A percentile compares a stretch with the other conserved stretches of the same genome.
Conservation (phyloP, 2,888 invertebrate species). For the Archips xylosteana region DNA sequence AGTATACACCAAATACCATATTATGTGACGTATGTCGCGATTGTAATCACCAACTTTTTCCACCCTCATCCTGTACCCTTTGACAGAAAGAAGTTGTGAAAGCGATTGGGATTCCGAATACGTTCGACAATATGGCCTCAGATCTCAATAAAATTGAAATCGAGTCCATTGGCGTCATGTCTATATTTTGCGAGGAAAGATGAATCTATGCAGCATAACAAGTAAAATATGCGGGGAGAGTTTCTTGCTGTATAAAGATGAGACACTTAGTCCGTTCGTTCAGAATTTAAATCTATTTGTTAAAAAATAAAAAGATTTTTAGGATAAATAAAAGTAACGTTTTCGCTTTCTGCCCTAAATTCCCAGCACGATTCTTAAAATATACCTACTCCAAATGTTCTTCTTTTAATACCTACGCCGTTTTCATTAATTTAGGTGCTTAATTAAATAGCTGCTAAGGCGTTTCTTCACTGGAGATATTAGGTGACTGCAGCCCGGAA, state of each 20-base stretch:
- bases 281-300: not conserved
- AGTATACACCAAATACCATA: no score
- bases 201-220: not conserved
- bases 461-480: slow-evolving; percentile 31
- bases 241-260: not conserved
- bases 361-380: not conserved
- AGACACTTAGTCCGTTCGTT: not conserved
- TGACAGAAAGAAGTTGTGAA: no score
- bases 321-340: not conserved
- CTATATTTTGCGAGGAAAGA: no score
- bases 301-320: not conserved
- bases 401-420: not conserved
- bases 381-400: not conserved
- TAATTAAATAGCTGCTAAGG: slow-evolving; percentile 23
- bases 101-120: no score
- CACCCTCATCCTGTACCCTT: no score
- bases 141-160: no score
- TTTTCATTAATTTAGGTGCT: slow-evolving; percentile 11
- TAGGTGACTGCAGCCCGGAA: slow-evolving; percentile 32
- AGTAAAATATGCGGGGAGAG: not conserved
- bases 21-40: no score
- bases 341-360: not conserved
- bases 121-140: no score
- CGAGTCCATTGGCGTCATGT: no score
- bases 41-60: no score